These are phyloP conservation scores for Oncorhynchus tshawytscha DNA, from an alignment of 2,113 vertebrate species.

Conservation along the genomic window DNA sequence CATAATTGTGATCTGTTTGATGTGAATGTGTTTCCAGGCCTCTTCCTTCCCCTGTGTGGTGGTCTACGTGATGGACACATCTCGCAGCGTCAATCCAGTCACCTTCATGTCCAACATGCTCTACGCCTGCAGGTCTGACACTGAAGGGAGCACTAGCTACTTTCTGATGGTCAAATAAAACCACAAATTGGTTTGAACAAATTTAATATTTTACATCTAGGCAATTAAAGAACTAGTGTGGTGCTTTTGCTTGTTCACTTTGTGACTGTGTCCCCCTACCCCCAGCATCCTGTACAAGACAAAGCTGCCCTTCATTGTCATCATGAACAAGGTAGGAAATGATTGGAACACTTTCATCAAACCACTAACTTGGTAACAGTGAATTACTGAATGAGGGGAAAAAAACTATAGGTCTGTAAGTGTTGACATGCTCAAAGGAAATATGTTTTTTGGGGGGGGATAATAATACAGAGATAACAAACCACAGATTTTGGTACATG, in stretches of 20 bases:
- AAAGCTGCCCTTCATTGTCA: constrained; percentile 94
- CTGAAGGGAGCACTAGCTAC: background rate
- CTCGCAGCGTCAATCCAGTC: constrained; percentile 90
- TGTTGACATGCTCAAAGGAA: background rate
- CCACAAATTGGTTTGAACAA: background rate
- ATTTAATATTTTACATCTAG: no score
- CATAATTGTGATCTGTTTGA: background rate
- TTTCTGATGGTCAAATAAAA: background rate
- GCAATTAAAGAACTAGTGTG: no score
- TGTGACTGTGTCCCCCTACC: constrained; percentile 5
- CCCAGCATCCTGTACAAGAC: constrained; percentile 96
- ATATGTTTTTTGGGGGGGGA: background rate
- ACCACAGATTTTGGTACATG: background rate
- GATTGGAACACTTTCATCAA: background rate
- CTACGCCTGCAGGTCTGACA: constrained; percentile 92
- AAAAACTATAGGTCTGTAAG: no score
- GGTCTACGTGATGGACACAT: constrained; percentile 97
- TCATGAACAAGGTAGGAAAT: constrained; percentile 93
- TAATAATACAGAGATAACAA: background rate
- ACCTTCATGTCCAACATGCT: constrained; percentile 99
- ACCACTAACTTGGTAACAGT: no score
- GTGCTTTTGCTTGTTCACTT: background rate
- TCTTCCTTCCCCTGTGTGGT: constrained; percentile 93
- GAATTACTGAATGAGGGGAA: no score
- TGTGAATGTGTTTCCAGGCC: constrained; percentile 71